A percentile compares a stretch with the other conserved stretches of the same genome.
These are phyloP conservation scores for Enteromius anoplus DNA, from an alignment of 2,797 vertebrate genomes.

Conservation along the genomic window DNA sequence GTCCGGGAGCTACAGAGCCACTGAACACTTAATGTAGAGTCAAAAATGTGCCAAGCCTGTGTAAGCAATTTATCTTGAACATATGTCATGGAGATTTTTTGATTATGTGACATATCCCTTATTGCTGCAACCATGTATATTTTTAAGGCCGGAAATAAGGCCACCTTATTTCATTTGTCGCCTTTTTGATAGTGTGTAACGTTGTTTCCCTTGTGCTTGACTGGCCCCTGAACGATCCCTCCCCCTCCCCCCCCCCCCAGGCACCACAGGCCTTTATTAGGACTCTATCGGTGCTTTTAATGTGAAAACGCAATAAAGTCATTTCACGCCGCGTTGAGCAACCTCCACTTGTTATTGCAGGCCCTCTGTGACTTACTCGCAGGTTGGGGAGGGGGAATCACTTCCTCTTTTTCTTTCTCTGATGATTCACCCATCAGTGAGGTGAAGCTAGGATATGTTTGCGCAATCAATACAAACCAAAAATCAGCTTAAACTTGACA, in stretches of 20 bases:
- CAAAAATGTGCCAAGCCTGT: constrained; percentile 18
- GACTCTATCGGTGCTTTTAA: constrained; percentile 81
- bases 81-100: constrained; percentile 37
- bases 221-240: constrained; percentile 71
- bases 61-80: constrained; percentile 27
- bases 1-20: neutral
- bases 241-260: too few species aligned
- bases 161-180: constrained; percentile 66
- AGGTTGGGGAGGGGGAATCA: constrained; percentile 47
- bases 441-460: constrained; percentile 34
- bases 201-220: constrained; percentile 66
- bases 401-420: constrained; percentile 48
- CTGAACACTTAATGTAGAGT: neutral
- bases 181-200: constrained; percentile 64
- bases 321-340: constrained; percentile 84
- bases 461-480: constrained; percentile 23
- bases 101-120: constrained; percentile 40
- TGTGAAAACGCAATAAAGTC: constrained; percentile 82
- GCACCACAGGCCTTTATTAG: constrained; percentile 76
- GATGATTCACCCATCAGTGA: constrained; percentile 41
- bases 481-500: constrained; percentile 38
- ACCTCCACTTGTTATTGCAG: constrained; percentile 75
- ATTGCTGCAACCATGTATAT: constrained; percentile 24
- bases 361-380: constrained; percentile 70
- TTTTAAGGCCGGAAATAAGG: constrained; percentile 53